Evolutionary conservation across 2,797 vertebrate genomes (phyloP), one percentile per base, ranked within the genome.

Genomic region (Sebastes trivittatus): DNA sequence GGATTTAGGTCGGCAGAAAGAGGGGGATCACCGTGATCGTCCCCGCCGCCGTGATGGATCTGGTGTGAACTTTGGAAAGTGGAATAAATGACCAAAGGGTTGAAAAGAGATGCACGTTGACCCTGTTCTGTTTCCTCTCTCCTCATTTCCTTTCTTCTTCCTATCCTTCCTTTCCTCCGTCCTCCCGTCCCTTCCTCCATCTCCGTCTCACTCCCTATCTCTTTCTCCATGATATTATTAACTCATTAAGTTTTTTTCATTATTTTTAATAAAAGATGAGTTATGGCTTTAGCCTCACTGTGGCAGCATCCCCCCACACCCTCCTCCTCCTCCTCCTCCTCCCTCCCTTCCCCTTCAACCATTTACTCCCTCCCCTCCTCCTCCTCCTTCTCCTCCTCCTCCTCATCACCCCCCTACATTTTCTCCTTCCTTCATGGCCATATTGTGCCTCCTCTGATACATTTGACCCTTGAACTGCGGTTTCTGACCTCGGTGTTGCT

Each of bases 261-360:
- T 93, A 94, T 94, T 93, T 93, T 94, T 93, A 95, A 95, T 95
- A 95, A 95, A 94, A 94, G 94, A 95, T 95, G 94, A 94, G 94
- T 95, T 94, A 95, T 95, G 94, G 93, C 93, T 94, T 94, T 92
- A 95, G 94, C 94, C 90, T 94, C 90, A 85, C 87, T 90, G 90
- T 93, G 92, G 92, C 93, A 93, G 91, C 88, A 87, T 68, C 90
- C 86, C 86, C 86, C 84, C 81, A 62, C 62, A 63, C 76, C 64
- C 70, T 63, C 83, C 36, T 38, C 1, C 36, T 36, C 11, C 2
- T 36, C 36, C 61, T 27, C 60, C 77, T 55, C 42, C 22, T 49
- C 59, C 82, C 42, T 77, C 68, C 74, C 69, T 88, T 84, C 77
- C 82, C 71, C 81, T 94, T 91, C 76, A 89, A 87, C 89, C 87